A percentile compares a stretch with the other conserved stretches of the same genome.
phyloP scores from a whole-genome alignment of 2,888 invertebrate species.

The Drosophila crucigera region DNA sequence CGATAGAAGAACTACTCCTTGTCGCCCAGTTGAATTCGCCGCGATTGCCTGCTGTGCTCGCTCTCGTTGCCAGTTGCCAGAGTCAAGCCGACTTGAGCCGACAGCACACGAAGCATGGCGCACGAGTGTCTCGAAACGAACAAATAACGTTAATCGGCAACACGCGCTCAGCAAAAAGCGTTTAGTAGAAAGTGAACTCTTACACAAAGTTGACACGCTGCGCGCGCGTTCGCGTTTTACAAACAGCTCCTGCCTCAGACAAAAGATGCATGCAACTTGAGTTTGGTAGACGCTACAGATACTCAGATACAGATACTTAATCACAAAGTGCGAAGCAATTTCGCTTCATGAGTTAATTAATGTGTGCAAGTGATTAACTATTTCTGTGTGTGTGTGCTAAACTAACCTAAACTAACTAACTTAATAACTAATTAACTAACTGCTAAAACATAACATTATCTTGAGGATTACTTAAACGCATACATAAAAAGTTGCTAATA shows the following conservation, averaged over 20 bases:
- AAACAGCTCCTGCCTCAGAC: conserved; percentile 13
- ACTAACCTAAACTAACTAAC: neutral
- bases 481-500: conserved; percentile 6
- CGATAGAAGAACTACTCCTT: conserved; percentile 12
- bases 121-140: conserved; percentile 33
- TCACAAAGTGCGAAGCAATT: conserved; percentile 7
- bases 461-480: conserved; percentile 7
- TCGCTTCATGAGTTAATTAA: neutral
- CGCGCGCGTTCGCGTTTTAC: conserved; percentile 74
- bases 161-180: conserved; percentile 75
- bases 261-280: conserved; percentile 18
- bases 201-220: conserved; percentile 84
- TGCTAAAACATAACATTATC: neutral
- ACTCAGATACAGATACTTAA: conserved; percentile 3
- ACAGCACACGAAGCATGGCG: conserved; percentile 28
- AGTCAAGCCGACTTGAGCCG: conserved; percentile 33
- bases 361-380: conserved; percentile 7
- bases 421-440: neutral
- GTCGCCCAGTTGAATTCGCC: conserved; percentile 24
- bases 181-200: conserved; percentile 85
- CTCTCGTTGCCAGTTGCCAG: conserved; percentile 14
- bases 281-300: conserved; percentile 15
- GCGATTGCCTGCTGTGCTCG: conserved; percentile 11
- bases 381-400: neutral
- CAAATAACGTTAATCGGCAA: conserved; percentile 45